These are phyloP conservation scores for Pseudomyrmex flavicornis DNA, from an alignment of 1,140 invertebrate genomes.

Conservation along the genomic window DNA sequence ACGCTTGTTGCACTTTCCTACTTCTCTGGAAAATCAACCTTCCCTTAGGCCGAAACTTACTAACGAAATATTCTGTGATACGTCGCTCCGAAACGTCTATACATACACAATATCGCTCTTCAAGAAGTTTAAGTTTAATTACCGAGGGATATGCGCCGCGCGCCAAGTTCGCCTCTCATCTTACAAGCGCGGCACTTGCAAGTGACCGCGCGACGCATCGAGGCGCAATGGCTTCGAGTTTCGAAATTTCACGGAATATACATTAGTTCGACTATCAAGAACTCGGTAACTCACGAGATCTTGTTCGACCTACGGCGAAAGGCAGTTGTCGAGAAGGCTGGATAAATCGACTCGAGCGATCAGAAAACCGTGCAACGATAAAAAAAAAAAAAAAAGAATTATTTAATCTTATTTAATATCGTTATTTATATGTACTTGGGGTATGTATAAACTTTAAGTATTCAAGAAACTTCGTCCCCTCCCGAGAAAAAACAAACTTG, in stretches of 20 bases:
- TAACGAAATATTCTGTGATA: slow-evolving; percentile 34
- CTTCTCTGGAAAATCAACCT: slow-evolving; percentile 52
- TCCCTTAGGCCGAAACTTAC: not conserved
- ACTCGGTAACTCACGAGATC: slow-evolving; percentile 1
- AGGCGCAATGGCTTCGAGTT: slow-evolving; percentile 40
- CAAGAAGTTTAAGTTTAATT: slow-evolving; percentile 72
- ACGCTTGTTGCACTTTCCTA: slow-evolving; percentile 35
- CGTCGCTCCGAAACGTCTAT: not conserved
- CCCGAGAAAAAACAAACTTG: not conserved
- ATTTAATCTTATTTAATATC: too few relatives aligned
- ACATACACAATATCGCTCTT: slow-evolving; percentile 50
- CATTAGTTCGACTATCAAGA: slow-evolving; percentile 53
- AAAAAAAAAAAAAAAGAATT: too few relatives aligned
- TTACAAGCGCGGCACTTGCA: slow-evolving; percentile 48
- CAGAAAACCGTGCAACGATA: not conserved
- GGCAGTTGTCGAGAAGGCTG: too few relatives aligned
- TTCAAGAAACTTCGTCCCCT: too few relatives aligned
- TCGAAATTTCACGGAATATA: slow-evolving; percentile 35
- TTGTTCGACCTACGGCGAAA: not conserved
- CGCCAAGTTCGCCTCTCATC: slow-evolving; percentile 42
- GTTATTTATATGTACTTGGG: too few relatives aligned
- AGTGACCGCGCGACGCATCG: slow-evolving; percentile 63
- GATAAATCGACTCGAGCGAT: not conserved
- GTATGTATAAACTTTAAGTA: too few relatives aligned
- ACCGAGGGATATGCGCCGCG: slow-evolving; percentile 46